A percentile compares a stretch with the other conserved stretches of the same genome.
Conservation (phyloP, 2,113 vertebrate species). For the Notothenia rossii region DNA sequence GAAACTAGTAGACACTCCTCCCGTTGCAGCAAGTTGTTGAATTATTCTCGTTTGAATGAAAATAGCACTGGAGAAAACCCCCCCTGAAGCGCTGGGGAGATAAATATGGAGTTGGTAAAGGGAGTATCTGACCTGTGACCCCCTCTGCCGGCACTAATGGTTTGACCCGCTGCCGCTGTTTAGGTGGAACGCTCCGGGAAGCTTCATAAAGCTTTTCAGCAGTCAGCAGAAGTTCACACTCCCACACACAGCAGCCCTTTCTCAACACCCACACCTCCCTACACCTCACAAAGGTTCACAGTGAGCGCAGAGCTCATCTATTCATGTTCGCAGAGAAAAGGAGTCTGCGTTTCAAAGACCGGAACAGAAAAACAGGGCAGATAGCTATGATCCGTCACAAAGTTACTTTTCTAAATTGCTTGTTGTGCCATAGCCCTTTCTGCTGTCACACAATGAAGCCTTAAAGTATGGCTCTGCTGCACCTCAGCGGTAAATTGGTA, state of each 20-base stretch:
- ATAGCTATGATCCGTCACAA: constrained; percentile 7
- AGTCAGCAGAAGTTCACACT: constrained; percentile 61
- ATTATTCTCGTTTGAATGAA: not conserved
- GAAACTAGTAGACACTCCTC: not conserved
- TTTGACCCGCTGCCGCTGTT: constrained; percentile 26
- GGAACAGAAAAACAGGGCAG: constrained; percentile 9
- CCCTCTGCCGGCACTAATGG: constrained; percentile 5
- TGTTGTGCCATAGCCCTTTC: constrained; percentile 15
- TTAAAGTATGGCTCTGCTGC: constrained; percentile 26
- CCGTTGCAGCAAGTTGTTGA: not conserved
- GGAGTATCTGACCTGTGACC: constrained; percentile 11
- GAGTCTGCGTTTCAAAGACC: not conserved
- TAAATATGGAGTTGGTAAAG: not conserved
- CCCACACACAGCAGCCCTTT: constrained; percentile 57
- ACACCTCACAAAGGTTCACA: constrained; percentile 59
- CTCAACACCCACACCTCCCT: constrained; percentile 49
- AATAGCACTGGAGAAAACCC: constrained; percentile 8
- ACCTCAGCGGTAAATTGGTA: not conserved
- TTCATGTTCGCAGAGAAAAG: constrained; percentile 4
- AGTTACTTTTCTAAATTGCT: constrained; percentile 28
- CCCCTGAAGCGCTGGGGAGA: not conserved
- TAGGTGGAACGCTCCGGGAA: constrained; percentile 21
- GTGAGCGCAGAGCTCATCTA: constrained; percentile 2
- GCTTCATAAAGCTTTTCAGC: constrained; percentile 53
- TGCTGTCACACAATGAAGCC: constrained; percentile 1